Base-by-base conservation (phyloP, 2,888 invertebrate genomes). In the Germaria angustata region DNA sequence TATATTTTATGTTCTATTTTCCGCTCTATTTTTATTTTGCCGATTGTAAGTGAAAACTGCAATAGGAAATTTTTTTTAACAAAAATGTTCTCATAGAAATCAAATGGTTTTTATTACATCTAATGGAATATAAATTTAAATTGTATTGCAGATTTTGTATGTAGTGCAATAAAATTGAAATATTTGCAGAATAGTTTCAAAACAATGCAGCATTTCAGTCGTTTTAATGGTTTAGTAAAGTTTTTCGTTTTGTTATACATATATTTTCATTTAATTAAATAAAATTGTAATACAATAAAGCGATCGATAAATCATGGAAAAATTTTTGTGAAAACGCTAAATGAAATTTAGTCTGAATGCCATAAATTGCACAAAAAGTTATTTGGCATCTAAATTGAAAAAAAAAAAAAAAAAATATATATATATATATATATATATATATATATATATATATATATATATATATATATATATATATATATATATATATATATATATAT, bases 51-150 rank as follows among this genome's bases (percentile, higher is more conserved):
- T n/a, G n/a, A n/a, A n/a, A 13, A 22, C 49, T 24, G 22, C 6
- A 49, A 49, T n/a, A n/a, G 22, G 4, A 49, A 11, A 46, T 36
- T 36, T 15, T 22, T 57, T n/a, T 6, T 3, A 39, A 51, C 49
- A 39, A 1, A 2, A 61, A 17, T 44, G 20, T 39, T 9, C 6
- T 34, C 34, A 22, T 65, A 4, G 9, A 65, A 65, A 41, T 68
- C 39, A 44, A 36, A 49, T 59, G 24, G 4, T 24, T 71, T 71
- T 59, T 59, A 59, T 36, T 49, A 28, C 57, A 72, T 39, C 71
- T 39, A 61, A 72, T 61, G 71, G 46, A 17, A 46, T 59, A 65
- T 55, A 34, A 55, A 69, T 1, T 13, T n/a, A 49, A 66, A 39
- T 36, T 36, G 17, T 24, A 24, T 51, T 49, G 9, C 32, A 49